phyloP scores from a whole-genome alignment of 2,888 invertebrate species.

The Thera britannica region DNA sequence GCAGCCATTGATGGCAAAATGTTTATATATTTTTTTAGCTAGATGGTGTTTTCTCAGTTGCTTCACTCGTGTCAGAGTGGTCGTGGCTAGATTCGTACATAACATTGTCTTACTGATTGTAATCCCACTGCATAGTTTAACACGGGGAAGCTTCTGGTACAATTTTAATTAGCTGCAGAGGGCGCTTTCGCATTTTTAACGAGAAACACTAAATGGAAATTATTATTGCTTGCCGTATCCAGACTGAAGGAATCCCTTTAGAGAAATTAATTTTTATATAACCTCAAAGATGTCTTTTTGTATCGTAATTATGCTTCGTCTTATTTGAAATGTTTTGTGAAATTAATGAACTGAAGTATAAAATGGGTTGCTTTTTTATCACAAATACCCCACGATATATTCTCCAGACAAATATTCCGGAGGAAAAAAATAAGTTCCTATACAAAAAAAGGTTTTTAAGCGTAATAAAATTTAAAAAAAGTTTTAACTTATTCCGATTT shows the following conservation, averaged over 20 bases:
- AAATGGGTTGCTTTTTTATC: no score
- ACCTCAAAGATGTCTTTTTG: conserved; percentile 4
- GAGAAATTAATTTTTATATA: conserved; percentile 23
- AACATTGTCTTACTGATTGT: conserved; percentile 18
- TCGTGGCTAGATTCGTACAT: not conserved
- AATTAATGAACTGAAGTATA: no score
- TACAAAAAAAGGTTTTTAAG: no score
- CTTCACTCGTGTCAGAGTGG: no score
- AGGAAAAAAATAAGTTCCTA: no score
- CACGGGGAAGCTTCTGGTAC: conserved; percentile 41
- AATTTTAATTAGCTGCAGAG: conserved; percentile 59
- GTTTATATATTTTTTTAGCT: no score
- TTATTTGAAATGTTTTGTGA: no score
- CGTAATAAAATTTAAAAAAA: not conserved
- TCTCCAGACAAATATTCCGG: no score
- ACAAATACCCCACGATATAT: no score
- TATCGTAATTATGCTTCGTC: not conserved
- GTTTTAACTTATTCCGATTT: no score
- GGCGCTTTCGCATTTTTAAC: conserved; percentile 53
- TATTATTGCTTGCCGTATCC: conserved; percentile 46
- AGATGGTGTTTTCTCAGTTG: no score
- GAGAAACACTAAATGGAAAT: conserved; percentile 50
- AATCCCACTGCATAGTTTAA: conserved; percentile 37
- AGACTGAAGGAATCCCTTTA: conserved; percentile 31
- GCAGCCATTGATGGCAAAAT: no score